phyloP scores from a whole-genome alignment of 2,888 invertebrate genomes.

The Heteropelma amictum region DNA sequence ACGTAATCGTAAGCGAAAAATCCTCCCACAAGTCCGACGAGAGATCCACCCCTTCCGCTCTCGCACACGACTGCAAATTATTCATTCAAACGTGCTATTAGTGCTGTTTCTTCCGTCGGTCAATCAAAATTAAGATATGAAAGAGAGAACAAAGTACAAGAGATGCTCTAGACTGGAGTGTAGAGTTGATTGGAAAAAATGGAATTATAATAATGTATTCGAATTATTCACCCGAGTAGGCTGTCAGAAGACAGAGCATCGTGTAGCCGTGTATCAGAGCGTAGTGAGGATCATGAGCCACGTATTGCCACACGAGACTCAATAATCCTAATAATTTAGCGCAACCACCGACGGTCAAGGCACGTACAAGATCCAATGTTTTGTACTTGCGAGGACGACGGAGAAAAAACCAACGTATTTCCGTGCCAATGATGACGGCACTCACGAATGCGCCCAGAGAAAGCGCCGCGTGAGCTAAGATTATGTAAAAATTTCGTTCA shows the following conservation, averaged over 20 bases:
- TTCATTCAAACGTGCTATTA: conserved; percentile 11
- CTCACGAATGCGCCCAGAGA: conserved; percentile 66
- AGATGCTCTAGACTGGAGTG: too few species aligned
- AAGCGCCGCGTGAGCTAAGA: conserved; percentile 68
- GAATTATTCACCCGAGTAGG: conserved; percentile 85
- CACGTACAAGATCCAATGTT: conserved; percentile 64
- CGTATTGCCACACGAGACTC: conserved; percentile 73
- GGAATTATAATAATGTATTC: too few species aligned
- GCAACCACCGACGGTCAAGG: conserved; percentile 72
- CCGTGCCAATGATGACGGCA: conserved; percentile 67
- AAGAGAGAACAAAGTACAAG: neutral
- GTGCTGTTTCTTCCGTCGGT: neutral
- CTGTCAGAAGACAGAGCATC: conserved; percentile 82
- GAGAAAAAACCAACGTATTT: conserved; percentile 67
- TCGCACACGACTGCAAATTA: conserved; percentile 79
- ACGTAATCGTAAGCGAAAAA: conserved; percentile 70
- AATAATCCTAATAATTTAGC: conserved; percentile 73
- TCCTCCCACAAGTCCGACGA: conserved; percentile 70
- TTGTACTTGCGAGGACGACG: conserved; percentile 66
- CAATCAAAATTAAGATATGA: neutral
- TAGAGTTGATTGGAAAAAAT: too few species aligned
- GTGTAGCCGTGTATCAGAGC: conserved; percentile 83
- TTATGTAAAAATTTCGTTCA: conserved; percentile 71
- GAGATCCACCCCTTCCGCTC: conserved; percentile 78
- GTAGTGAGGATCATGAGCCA: conserved; percentile 69